Evolutionary conservation across 2,888 invertebrate species (phyloP), one percentile per base, ranked within the genome.

Genomic region (Pammene aurita): DNA sequence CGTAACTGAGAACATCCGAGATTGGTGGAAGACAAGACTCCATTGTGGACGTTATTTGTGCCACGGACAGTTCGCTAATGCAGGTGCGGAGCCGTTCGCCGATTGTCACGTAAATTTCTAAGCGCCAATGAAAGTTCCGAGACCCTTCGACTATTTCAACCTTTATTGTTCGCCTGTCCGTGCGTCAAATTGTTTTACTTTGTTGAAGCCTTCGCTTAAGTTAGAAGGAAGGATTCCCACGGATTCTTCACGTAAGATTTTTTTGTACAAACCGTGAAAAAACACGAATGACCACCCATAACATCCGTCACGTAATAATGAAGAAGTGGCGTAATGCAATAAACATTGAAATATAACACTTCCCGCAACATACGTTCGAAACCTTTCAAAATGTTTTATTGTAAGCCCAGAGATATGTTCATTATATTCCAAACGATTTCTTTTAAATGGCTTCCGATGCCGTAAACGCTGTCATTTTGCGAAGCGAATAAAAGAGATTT

Each of bases 401-500:
- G 73, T 75, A 73, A 73, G 75, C 76, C 79, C 77, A 76, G 73
- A 79, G 81, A 82, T 78, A 78, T 76, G 78, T 77, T 79, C 77
- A 80, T 84, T 75, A 77, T 62, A 70, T 71, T 75, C 71, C 79
- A 80, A 80, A 83, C 78, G 82, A 82, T 80, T 77, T 80, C 76
- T 81, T n/a, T 86, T 81, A 84, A 79, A 81, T 78, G 77, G 82
- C 80, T 82, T 81, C 80, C 76, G 83, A 81, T 84, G 83, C 81
- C 78, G 83, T 88, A 87, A 87, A 84, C 76, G 78, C 73, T 79
- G 79, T 79, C 79, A 76, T 83, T 85, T 82, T 80, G 82, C 80
- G 80, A 84, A 81, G 81, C 79, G 78, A 79, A 84, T 83, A 85
- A 85, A 86, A 75, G 78, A 84, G 88, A 88, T 88, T 88, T 88